Conservation (phyloP, 2,888 invertebrate genomes). For the Cheiracanthium punctorium region DNA sequence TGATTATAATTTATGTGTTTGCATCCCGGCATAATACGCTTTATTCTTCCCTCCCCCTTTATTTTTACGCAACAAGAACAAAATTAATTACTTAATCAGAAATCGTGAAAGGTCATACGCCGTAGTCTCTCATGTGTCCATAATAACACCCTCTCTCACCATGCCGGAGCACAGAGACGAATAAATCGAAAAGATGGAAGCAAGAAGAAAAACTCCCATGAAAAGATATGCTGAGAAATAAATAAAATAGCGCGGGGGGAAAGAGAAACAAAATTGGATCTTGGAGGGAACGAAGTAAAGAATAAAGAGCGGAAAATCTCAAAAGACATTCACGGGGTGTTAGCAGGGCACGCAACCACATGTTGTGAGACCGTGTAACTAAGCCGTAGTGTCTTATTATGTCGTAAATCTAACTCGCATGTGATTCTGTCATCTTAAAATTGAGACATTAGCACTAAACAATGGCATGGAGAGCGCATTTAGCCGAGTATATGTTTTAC, state of each 20-base stretch:
- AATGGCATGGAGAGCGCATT: slow-evolving; percentile 68
- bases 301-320: slow-evolving; percentile 46
- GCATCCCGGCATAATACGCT: background rate
- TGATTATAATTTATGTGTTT: background rate
- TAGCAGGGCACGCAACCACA: slow-evolving; percentile 58
- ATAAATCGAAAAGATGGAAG: background rate
- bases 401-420: slow-evolving; percentile 68
- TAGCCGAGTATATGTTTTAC: slow-evolving; percentile 64
- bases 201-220: background rate
- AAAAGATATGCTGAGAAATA: background rate
- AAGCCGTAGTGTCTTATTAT: slow-evolving; percentile 65
- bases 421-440: slow-evolving; percentile 69
- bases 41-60: background rate
- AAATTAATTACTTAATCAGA: background rate
- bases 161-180: background rate
- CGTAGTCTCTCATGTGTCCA: background rate
- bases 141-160: background rate
- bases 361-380: slow-evolving; percentile 38
- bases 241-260: background rate
- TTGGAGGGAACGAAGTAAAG: slow-evolving; percentile 1
- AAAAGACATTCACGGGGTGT: slow-evolving; percentile 63
- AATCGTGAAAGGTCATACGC: background rate
- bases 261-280: background rate
- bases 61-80: background rate
- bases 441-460: slow-evolving; percentile 70